Percentiles rank a stretch among this genome's conserved stretches.
These are phyloP conservation scores for Amazona guildingii DNA, from an alignment of 2,113 vertebrate genomes.

Conservation along the genomic window DNA sequence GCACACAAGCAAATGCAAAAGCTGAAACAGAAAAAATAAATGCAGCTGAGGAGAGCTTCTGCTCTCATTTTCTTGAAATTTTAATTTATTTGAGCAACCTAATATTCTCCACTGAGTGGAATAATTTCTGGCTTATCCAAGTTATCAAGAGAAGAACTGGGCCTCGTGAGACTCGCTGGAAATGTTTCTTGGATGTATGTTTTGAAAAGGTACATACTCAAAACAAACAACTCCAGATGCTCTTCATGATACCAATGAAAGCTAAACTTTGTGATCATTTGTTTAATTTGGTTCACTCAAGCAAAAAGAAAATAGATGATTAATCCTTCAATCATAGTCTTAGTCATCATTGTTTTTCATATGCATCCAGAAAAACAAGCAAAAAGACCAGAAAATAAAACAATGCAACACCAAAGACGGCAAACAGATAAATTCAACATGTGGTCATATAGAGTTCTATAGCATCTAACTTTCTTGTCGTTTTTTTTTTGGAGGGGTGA, in stretches of 20 bases:
- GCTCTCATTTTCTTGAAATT: neutral
- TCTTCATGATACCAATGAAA: neutral
- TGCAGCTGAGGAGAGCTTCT: neutral
- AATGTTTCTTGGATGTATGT: neutral
- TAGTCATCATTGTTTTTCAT: neutral
- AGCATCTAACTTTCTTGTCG: neutral
- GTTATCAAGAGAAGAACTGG: neutral
- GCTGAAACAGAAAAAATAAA: neutral
- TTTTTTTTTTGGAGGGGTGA: neutral
- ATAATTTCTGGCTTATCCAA: neutral
- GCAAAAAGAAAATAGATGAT: neutral
- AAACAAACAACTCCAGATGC: neutral
- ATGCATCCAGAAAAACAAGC: neutral
- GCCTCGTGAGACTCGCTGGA: neutral
- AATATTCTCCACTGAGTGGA: neutral
- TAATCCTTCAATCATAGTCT: neutral
- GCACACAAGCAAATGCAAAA: neutral
- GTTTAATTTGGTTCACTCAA: conserved; percentile 9
- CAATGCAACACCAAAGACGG: neutral
- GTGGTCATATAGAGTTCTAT: neutral
- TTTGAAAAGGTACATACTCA: neutral
- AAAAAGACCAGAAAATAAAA: neutral
- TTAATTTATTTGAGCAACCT: neutral
- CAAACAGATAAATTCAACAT: neutral
- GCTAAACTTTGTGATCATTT: neutral